Evolutionary conservation across 2,888 invertebrate species (phyloP).

Genomic region (Dynastes hyllus): DNA sequence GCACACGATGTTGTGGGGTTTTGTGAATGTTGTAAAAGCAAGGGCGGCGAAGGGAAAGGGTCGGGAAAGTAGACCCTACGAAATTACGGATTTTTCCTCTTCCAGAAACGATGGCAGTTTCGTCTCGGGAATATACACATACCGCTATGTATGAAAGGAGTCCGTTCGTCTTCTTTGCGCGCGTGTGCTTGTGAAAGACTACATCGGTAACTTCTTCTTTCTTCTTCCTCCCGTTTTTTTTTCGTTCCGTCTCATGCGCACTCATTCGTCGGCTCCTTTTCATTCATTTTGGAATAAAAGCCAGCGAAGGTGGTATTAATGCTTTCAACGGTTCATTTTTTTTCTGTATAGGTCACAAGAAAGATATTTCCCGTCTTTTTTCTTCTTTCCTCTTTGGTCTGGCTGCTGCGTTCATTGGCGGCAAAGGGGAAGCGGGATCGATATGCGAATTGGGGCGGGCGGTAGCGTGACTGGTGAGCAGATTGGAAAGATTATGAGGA

Average conservation of each 20-base stretch:
- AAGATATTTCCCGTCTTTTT: background rate
- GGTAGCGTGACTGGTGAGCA: conserved; percentile 16
- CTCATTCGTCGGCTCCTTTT: conserved; percentile 13
- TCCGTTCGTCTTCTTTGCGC: background rate
- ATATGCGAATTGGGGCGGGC: conserved; percentile 6
- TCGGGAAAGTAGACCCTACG: background rate
- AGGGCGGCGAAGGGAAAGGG: background rate
- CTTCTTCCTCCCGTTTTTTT: background rate
- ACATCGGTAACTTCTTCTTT: background rate
- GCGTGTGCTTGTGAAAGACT: background rate
- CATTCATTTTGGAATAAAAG: conserved; percentile 1
- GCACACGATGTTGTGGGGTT: conserved; percentile 23
- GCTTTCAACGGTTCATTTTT: conserved; percentile 15
- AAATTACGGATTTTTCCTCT: conserved; percentile 29
- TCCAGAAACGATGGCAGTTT: background rate
- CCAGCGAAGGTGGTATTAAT: conserved; percentile 1
- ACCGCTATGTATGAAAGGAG: background rate
- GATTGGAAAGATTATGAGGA: conserved; percentile 20
- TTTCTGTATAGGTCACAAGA: background rate
- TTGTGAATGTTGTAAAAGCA: conserved; percentile 15
- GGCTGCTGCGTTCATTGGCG: too few relatives aligned
- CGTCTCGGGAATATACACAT: conserved; percentile 8
- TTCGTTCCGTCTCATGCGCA: background rate
- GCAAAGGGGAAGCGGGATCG: background rate
- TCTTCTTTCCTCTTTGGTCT: background rate